phyloP scores from a whole-genome alignment of 2,888 invertebrate genomes.

The Andrena chrysosceles region DNA sequence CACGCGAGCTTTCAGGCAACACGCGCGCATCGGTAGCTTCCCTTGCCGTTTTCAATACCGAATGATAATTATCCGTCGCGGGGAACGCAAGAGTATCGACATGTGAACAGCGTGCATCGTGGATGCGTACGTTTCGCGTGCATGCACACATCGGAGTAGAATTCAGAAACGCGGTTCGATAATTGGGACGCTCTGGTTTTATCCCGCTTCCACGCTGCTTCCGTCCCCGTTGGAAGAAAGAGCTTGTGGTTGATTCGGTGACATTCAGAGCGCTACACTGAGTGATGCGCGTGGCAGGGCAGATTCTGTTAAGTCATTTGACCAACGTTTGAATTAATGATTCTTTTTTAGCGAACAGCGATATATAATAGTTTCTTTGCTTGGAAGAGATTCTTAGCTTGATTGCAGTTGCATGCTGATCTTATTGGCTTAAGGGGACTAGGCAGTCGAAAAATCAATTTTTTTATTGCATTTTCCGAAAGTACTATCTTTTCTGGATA shows the following conservation, averaged over 20 bases:
- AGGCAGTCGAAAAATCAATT: too few relatives aligned
- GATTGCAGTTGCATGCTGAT: too few relatives aligned
- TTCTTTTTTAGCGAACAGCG: too few relatives aligned
- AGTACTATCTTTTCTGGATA: too few relatives aligned
- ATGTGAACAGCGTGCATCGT: constrained; percentile 12
- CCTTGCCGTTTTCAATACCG: constrained; percentile 29
- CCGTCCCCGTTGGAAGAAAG: neutral
- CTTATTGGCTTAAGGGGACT: too few relatives aligned
- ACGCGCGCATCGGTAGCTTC: constrained; percentile 14
- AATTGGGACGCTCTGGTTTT: constrained; percentile 1
- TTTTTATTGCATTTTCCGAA: too few relatives aligned
- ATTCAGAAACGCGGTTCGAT: constrained; percentile 12
- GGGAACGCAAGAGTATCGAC: constrained; percentile 24
- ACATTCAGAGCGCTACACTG: too few relatives aligned
- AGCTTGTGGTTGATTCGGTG: neutral
- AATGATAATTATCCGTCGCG: constrained; percentile 51
- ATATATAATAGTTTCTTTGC: too few relatives aligned
- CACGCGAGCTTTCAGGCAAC: constrained; percentile 37
- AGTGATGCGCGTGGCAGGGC: too few relatives aligned
- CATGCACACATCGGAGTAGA: neutral
- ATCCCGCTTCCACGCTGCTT: neutral
- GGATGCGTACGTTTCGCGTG: neutral
- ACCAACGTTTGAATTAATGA: too few relatives aligned
- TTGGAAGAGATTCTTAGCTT: too few relatives aligned
- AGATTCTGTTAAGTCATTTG: too few relatives aligned